Base-by-base conservation (phyloP, 2,888 invertebrate genomes). In the Psylliodes chrysocephalus region DNA sequence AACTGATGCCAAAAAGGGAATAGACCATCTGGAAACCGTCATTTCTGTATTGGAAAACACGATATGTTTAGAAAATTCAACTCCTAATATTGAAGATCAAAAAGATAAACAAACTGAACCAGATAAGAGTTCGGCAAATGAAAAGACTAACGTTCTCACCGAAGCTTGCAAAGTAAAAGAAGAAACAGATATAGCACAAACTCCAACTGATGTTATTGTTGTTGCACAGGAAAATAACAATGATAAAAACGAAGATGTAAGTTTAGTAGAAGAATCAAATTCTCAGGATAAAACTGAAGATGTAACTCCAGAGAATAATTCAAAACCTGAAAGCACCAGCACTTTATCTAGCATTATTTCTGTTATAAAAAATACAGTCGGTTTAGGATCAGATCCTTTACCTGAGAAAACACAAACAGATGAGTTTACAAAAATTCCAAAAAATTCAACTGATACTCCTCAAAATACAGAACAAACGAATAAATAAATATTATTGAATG, bases 291-390 rank as follows among this genome's bases (percentile, higher is more conserved):
- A 14, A 38, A 4, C 38, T 4, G 18, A 42, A 42, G 18, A 42
- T 42, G 18, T 42, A 3, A 6, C 14, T 42, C 1, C 42, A 18
- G 18, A 17, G n/a, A 28, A 2, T 25, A 25, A 7, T 25, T 12
- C 6, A 3, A 4, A 7, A 49, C 12, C 49, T 28, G 49, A 28
- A 49, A 22, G 3, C 1, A 25, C 7, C 7, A 49, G 49, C 14
- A 49, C 30, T 12, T 15, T 49, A 25, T 28, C 7, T 30, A 49
- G 8, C 8, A 49, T 49, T 7, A 49, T 49, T 5, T 49, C 49
- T 15, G 49, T 10, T 12, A 14, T 49, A 25, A 49, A 49, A 49
- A 49, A 4, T 49, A 49, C 49, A 8, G 12, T 49, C 12, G 49
- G 49, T 15, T 49, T 49, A 15, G 28, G 49, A 12, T 12, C 28